Evolutionary conservation across 2,797 vertebrate species (phyloP).

Genomic region (Dendrocincla tyrannina): DNA sequence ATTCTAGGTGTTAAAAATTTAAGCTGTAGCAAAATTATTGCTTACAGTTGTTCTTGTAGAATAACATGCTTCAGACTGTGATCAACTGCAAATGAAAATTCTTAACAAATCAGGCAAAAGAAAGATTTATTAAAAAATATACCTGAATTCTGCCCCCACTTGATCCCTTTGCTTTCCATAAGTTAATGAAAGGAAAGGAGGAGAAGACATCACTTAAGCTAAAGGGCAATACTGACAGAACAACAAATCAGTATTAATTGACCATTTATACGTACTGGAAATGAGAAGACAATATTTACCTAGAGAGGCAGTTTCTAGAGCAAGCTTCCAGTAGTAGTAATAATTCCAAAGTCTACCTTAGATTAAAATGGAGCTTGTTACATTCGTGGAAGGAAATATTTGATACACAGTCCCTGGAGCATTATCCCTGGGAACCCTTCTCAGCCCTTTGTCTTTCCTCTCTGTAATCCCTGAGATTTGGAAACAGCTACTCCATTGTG

Average conservation of each 20-base stretch:
- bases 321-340: background rate
- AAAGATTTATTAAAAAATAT: background rate
- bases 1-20: background rate
- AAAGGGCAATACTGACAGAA: constrained; percentile 2
- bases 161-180: background rate
- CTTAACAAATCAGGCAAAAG: background rate
- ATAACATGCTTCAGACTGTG: background rate
- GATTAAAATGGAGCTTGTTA: background rate
- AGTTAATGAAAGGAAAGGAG: background rate
- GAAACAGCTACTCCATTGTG: background rate
- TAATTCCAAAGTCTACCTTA: background rate
- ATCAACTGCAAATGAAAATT: constrained; percentile 13
- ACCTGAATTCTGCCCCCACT: background rate
- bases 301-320: background rate
- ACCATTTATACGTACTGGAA: background rate
- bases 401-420: background rate
- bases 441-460: background rate
- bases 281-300: background rate
- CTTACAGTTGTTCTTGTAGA: background rate
- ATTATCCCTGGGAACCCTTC: background rate
- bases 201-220: constrained; percentile 1
- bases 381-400: background rate
- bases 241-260: constrained; percentile 19
- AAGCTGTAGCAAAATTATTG: background rate
- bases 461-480: background rate